Base-by-base conservation (phyloP, 1,140 invertebrate species). In the Globodera ellingtonae region DNA sequence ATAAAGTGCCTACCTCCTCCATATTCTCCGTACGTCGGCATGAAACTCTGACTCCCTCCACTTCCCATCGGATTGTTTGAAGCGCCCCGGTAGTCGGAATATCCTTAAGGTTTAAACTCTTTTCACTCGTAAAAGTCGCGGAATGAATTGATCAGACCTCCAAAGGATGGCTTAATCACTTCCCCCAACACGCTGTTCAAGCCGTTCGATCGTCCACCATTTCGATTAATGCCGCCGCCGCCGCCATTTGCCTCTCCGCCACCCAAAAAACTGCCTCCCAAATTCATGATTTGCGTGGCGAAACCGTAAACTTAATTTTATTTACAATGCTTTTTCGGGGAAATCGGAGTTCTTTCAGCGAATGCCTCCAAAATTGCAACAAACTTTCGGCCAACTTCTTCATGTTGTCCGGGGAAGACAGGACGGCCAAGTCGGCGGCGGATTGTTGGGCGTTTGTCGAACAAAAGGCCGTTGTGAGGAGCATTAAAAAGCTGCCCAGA, bases 201-300 rank as follows among this genome's bases (percentile, higher is more conserved):
- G 18, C 78, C 80, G 15, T 72, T 66, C n/a, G 66, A 52, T 81
- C 66, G 56, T 48, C 72, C 15, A n/a, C 66, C 69, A 21, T 50
- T 75, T 4, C 74, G 72, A 35, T 5, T 24, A n/a, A 52, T 62
- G 7, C 62, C 67, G 6, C 35, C 35, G 35, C 35, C 48, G 46
- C 78, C 78, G 59, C 70, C 65, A 56, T 75, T 75, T 75, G 46
- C 46, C 15, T 77, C 75, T 77, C 69, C 67, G 69, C 59, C 75
- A 70, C 74, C 74, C 56, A 81, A 62, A 70, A 81, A 72, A 69
- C 70, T 81, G 15, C 79, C 79, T n/a, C 79, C 79, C 79, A 81
- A 79, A 78, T 81, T 81, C 79, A 81, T 81, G 21, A 81, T 81
- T 66, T 81, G 79, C 50, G 79, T 81, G 35, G 79, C 79, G 74